Percentiles rank a stretch among this genome's conserved stretches.
Evolutionary conservation across 2,113 vertebrate genomes (phyloP).

Genomic region (Pipa parva): DNA sequence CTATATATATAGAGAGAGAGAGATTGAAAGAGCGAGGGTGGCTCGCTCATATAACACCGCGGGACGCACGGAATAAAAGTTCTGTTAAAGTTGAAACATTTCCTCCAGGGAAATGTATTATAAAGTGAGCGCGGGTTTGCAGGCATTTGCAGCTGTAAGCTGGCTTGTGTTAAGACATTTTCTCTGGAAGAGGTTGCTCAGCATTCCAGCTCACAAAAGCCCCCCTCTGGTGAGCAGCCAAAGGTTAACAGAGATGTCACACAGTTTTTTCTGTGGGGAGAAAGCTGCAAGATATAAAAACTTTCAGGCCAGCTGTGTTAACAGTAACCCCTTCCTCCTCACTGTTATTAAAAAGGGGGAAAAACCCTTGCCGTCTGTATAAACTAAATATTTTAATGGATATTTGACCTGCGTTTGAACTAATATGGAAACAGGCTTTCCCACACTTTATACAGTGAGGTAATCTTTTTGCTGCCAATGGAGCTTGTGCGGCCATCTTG

Average conservation of each 20-base stretch:
- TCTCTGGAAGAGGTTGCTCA: constrained; percentile 70
- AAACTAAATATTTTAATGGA: constrained; percentile 68
- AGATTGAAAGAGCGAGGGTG: constrained; percentile 4
- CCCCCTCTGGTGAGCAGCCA: constrained; percentile 75
- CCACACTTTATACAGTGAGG: constrained; percentile 59
- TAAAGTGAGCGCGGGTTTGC: constrained; percentile 59
- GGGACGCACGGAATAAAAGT: constrained; percentile 67
- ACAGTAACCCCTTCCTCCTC: constrained; percentile 69
- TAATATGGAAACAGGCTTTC: constrained; percentile 48
- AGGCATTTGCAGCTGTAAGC: constrained; percentile 75
- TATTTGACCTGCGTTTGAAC: constrained; percentile 74
- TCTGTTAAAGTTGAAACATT: constrained; percentile 70
- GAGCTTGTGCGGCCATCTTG: not conserved
- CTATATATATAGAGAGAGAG: too few relatives aligned
- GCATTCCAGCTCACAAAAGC: constrained; percentile 82
- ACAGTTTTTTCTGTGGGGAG: constrained; percentile 63
- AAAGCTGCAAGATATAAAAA: constrained; percentile 57
- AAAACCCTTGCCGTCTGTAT: constrained; percentile 65
- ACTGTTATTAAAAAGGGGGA: constrained; percentile 63
- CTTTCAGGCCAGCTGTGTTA: constrained; percentile 67
- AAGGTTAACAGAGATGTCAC: constrained; percentile 96
- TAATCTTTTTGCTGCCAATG: constrained; percentile 43
- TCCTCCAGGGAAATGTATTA: constrained; percentile 65
- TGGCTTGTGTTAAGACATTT: constrained; percentile 70
- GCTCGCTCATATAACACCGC: constrained; percentile 49